A percentile compares a stretch with the other conserved stretches of the same genome.
Conservation (phyloP, 2,797 vertebrate genomes). For the Orestias chungarensis region DNA sequence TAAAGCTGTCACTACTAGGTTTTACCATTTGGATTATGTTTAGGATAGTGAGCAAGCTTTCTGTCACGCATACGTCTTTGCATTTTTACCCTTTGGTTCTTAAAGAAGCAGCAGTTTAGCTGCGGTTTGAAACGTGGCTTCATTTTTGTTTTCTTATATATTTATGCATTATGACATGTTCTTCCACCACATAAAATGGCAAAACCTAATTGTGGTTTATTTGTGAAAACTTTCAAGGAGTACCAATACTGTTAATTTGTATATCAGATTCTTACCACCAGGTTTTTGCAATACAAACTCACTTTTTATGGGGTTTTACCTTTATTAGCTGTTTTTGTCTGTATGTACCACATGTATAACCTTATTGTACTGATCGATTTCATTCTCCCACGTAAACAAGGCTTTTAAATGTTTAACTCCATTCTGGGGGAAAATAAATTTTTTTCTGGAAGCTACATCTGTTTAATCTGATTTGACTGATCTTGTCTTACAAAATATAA, state of each 20-base stretch:
- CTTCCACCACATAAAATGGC: not conserved
- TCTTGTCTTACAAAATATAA: slow-evolving; percentile 18
- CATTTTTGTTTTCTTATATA: not conserved
- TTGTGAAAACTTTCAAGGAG: not conserved
- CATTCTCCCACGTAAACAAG: not conserved
- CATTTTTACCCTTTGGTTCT: no score
- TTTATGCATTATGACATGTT: not conserved
- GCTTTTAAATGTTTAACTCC: slow-evolving; percentile 28
- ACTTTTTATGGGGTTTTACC: not conserved
- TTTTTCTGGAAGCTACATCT: slow-evolving; percentile 13
- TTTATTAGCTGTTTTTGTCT: not conserved
- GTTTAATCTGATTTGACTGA: slow-evolving; percentile 40
- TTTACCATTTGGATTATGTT: not conserved
- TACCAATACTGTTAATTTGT: not conserved
- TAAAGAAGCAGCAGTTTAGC: no score
- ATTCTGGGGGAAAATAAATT: slow-evolving; percentile 29
- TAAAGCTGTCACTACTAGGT: not conserved
- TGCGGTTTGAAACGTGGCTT: not conserved
- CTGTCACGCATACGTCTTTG: not conserved
- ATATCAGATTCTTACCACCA: slow-evolving; percentile 4
- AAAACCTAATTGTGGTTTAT: not conserved
- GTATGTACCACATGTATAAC: not conserved
- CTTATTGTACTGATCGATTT: not conserved
- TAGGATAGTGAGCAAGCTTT: not conserved
- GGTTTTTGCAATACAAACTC: not conserved